A percentile compares a stretch with the other conserved stretches of the same genome.
Evolutionary conservation across 1,140 invertebrate species (phyloP).

Genomic region (Drosophila repleta): DNA sequence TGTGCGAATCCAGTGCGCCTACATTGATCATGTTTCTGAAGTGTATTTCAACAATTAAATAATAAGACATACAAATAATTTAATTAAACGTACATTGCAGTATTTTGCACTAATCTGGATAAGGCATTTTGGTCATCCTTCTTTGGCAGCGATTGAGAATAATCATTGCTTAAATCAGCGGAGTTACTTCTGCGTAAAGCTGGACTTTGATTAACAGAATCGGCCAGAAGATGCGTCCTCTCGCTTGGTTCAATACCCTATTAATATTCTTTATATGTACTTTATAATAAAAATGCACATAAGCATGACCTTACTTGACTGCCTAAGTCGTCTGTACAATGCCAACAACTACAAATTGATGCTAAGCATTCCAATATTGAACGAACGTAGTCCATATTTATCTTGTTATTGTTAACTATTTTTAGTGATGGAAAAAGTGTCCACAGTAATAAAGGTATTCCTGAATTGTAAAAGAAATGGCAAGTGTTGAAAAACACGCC

Average conservation of each 20-base stretch:
- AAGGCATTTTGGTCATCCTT: slow-evolving; percentile 95
- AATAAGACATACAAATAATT: background rate
- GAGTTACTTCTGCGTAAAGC: slow-evolving; percentile 87
- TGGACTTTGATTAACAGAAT: slow-evolving; percentile 88
- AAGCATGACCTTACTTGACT: slow-evolving; percentile 84
- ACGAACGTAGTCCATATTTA: slow-evolving; percentile 73
- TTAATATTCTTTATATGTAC: too few species aligned
- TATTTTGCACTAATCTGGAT: slow-evolving; percentile 93
- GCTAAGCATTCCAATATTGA: slow-evolving; percentile 73
- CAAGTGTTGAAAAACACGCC: background rate
- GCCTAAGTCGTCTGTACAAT: slow-evolving; percentile 85
- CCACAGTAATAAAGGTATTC: slow-evolving; percentile 2
- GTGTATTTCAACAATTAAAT: slow-evolving; percentile 11
- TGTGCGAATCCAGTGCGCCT: slow-evolving; percentile 90
- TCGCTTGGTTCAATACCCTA: slow-evolving; percentile 86
- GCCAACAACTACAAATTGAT: slow-evolving; percentile 75
- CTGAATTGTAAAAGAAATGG: background rate
- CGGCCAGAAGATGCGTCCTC: slow-evolving; percentile 88
- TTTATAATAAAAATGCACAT: background rate
- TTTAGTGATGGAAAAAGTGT: slow-evolving; percentile 23
- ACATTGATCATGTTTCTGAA: slow-evolving; percentile 93
- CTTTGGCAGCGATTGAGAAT: slow-evolving; percentile 88
- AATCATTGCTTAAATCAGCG: slow-evolving; percentile 87
- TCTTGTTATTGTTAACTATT: slow-evolving; percentile 22
- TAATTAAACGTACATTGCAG: slow-evolving; percentile 89